Conservation (phyloP, 2,888 invertebrate genomes). For the Melanargia galathea region DNA sequence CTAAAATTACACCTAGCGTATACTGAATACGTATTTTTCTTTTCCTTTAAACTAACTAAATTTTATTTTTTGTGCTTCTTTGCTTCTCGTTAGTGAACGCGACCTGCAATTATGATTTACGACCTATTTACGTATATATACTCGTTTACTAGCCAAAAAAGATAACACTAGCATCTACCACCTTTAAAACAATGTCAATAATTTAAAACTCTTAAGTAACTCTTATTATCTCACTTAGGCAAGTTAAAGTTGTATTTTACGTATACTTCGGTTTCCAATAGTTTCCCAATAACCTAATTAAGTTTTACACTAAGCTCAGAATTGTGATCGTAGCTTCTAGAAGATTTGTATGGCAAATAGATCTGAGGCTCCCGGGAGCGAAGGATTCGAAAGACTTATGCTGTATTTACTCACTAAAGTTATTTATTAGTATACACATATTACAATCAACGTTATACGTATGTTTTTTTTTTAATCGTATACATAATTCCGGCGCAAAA, state of each 20-base stretch:
- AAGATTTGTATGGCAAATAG: conserved; percentile 44
- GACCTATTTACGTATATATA: conserved; percentile 71
- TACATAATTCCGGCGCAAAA: conserved; percentile 80
- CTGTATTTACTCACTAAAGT: conserved; percentile 66
- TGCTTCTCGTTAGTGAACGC: conserved; percentile 62
- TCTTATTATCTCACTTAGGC: conserved; percentile 82
- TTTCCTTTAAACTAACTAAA: conserved; percentile 71
- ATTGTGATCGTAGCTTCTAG: conserved; percentile 57
- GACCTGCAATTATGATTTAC: conserved; percentile 63
- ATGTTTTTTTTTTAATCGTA: conserved; percentile 79
- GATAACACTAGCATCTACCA: conserved; percentile 78
- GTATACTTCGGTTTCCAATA: conserved; percentile 82
- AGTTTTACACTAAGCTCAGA: conserved; percentile 75
- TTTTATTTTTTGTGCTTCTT: conserved; percentile 61
- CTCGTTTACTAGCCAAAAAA: conserved; percentile 74
- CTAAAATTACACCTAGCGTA: conserved; percentile 76
- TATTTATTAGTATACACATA: conserved; percentile 80
- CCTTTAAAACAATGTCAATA: conserved; percentile 77
- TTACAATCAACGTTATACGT: conserved; percentile 82
- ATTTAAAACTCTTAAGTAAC: conserved; percentile 79
- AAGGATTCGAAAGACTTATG: conserved; percentile 45
- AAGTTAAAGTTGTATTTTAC: conserved; percentile 82
- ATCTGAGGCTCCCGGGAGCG: conserved; percentile 40
- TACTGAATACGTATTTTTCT: conserved; percentile 75
- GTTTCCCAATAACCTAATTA: conserved; percentile 70